phyloP scores from a whole-genome alignment of 2,888 invertebrate species.

The Willowsia nigromaculata region DNA sequence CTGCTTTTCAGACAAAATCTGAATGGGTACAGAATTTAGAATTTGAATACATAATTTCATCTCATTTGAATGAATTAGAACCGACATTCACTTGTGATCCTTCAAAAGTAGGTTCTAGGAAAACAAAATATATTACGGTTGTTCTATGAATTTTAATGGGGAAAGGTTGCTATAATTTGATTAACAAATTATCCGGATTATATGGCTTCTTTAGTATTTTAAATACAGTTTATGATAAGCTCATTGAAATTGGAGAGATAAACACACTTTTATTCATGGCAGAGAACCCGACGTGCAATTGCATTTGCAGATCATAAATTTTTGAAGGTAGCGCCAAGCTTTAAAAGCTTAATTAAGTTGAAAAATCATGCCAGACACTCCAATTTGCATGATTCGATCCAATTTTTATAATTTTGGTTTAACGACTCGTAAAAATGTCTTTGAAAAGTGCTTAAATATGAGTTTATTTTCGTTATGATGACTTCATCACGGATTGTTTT shows the following conservation, averaged over 20 bases:
- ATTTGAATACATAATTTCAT: not conserved
- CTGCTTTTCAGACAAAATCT: not conserved
- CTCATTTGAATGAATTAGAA: conserved; percentile 24
- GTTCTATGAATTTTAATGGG: not conserved
- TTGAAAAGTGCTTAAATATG: not conserved
- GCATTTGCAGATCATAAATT: conserved; percentile 4
- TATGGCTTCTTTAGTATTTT: not conserved
- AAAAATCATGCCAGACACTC: not conserved
- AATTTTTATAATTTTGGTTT: not conserved
- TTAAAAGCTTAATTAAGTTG: not conserved
- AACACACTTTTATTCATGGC: not conserved
- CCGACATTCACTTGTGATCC: not conserved
- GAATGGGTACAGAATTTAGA: not conserved
- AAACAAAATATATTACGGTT: not conserved
- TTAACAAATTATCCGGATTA: conserved; percentile 45
- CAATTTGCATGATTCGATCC: not conserved
- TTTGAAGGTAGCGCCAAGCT: not conserved
- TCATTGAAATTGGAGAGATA: not conserved
- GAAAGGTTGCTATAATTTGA: conserved; percentile 13
- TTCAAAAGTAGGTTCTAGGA: not conserved
- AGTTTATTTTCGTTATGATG: too few relatives aligned
- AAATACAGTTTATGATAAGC: not conserved
- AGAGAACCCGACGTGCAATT: too few relatives aligned
- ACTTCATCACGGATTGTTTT: not conserved
- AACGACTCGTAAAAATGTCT: not conserved